Conservation (phyloP, 2,113 vertebrate genomes). For the Orthonyx spaldingii region DNA sequence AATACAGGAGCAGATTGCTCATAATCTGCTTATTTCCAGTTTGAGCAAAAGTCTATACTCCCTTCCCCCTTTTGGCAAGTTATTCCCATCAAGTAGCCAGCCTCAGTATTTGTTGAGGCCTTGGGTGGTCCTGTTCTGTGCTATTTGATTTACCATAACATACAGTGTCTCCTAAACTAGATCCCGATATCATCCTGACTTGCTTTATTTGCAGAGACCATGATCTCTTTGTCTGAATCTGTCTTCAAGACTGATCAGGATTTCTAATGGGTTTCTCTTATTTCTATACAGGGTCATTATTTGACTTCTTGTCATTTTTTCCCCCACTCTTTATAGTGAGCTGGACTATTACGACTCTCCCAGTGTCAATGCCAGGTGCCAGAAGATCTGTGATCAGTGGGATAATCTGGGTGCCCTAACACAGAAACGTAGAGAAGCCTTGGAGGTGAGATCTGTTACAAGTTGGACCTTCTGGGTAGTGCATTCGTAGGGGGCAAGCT, state of each 20-base stretch:
- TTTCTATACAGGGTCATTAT: not conserved
- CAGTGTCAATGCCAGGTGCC: constrained; percentile 94
- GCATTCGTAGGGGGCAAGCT: not conserved
- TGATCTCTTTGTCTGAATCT: not conserved
- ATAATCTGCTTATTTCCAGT: not conserved
- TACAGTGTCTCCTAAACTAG: not conserved
- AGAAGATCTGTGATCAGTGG: constrained; percentile 98
- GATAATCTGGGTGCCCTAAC: constrained; percentile 89
- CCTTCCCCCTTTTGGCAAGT: not conserved
- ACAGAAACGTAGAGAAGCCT: constrained; percentile 92
- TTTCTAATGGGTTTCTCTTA: not conserved
- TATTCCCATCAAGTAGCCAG: not conserved
- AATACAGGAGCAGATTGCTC: not conserved
- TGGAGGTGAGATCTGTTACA: constrained; percentile 80
- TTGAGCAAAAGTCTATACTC: not conserved
- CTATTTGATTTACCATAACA: not conserved
- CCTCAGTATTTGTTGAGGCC: not conserved
- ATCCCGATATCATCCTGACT: not conserved
- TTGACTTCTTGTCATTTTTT: not conserved
- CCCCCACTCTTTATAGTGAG: constrained; percentile 77
- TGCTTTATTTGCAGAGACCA: not conserved
- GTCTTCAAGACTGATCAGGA: not conserved
- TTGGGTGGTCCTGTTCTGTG: not conserved
- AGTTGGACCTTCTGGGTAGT: not conserved
- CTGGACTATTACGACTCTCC: constrained; percentile 98